Evolutionary conservation across 2,888 invertebrate species (phyloP).

Genomic region (Phaonia tiefii): DNA sequence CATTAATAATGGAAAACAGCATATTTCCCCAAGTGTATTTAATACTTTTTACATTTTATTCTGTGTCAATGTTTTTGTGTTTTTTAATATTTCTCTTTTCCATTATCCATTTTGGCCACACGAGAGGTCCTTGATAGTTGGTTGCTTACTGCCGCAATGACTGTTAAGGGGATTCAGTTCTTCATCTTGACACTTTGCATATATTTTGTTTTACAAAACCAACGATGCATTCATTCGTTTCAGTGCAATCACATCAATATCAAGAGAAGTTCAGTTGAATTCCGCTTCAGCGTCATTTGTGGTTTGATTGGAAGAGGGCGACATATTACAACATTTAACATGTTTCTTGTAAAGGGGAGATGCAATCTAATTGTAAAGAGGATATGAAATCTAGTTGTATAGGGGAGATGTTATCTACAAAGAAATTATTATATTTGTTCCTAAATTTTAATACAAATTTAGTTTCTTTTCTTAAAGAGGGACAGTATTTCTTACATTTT

Average conservation of each 20-base stretch:
- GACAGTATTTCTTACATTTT: too few relatives aligned
- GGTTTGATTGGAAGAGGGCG: background rate
- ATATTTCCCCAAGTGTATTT: conserved; percentile 15
- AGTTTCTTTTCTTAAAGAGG: too few relatives aligned
- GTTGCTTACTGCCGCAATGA: background rate
- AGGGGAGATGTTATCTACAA: too few relatives aligned
- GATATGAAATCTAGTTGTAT: too few relatives aligned
- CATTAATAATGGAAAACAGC: conserved; percentile 11
- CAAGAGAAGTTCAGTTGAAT: conserved; percentile 11
- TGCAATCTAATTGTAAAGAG: too few relatives aligned
- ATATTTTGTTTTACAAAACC: background rate
- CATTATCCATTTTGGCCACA: conserved; percentile 7
- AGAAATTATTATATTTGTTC: too few relatives aligned
- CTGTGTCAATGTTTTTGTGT: background rate
- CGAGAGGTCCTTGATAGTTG: background rate
- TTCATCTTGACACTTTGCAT: background rate
- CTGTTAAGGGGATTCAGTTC: background rate
- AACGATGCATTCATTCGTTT: background rate
- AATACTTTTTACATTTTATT: background rate
- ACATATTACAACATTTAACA: background rate
- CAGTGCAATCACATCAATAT: background rate
- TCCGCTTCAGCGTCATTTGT: background rate
- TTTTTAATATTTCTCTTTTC: background rate
- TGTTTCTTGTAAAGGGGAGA: background rate
- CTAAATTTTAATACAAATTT: too few relatives aligned